Base-by-base conservation (phyloP, 2,797 vertebrate species). In the Oryzias sinensis region DNA sequence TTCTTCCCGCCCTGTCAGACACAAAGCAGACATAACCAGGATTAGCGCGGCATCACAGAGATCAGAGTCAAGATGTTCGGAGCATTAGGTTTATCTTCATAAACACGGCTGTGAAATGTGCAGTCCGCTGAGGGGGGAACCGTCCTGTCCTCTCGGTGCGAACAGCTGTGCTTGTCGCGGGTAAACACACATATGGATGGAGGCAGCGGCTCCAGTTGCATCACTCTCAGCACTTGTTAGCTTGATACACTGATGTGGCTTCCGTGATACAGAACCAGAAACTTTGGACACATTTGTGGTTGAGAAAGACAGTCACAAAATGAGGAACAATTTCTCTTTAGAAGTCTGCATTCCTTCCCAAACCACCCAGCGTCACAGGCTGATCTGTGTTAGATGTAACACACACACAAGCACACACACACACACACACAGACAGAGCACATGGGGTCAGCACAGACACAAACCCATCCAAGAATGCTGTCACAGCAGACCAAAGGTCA, bases 1-100 rank as follows among this genome's bases (percentile, higher is more conserved):
- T 93, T 95, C 90, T 99, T 98, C 66, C 93, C 94, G 41, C 95
- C 96, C 97, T 99, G 82, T 58, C 22, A 64, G 43, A 84, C 15
- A 82, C 53, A 85, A 73, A 64, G 61, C 42, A 82, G 46, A 67
- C n/a, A 62, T 56, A 46, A 74, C 27, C 0, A 27, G 24, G 11
- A 46, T 85, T 51, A 84, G 45, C 70, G 16, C 6, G 29, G 14
- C 9, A 20, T 37, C 13, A 25, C 1, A 11, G 15, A 59, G n/a
- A 17, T 55, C 56, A 53, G 6, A 13, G 1, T 17, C n/a, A 2
- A 53, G 14, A 60, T 18, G 14, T 27, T 11, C 9, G 33, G 33
- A 1, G 33, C 9, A 37, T 37, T 37, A 11, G 11, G 33, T 37
- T 37, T 3, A 37, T 37, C 33, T 37, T 37, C 33, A 37, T 43